Conservation (phyloP, 2,888 invertebrate species). For the Dione juno region DNA sequence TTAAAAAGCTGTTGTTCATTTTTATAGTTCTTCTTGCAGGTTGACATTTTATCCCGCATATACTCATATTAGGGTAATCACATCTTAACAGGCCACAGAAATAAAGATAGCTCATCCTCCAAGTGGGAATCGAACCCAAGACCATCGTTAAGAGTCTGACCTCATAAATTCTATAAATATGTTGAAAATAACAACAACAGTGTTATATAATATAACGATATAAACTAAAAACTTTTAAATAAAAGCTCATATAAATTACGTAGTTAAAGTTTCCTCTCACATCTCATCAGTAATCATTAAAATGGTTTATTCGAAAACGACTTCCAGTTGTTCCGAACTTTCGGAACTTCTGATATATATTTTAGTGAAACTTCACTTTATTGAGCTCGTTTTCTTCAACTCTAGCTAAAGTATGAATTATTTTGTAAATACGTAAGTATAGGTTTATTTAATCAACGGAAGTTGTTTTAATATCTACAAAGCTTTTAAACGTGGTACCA, state of each 20-base stretch:
- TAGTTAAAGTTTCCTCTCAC: slow-evolving; percentile 11
- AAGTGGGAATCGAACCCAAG: not conserved
- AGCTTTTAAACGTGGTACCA: not conserved
- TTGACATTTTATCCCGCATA: too few species aligned
- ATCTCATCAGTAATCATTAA: slow-evolving; percentile 28
- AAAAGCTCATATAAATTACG: slow-evolving; percentile 11
- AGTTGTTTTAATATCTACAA: slow-evolving; percentile 7
- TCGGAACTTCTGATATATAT: slow-evolving; percentile 25
- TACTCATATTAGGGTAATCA: too few species aligned
- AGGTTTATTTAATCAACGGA: slow-evolving; percentile 4
- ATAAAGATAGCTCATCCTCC: too few species aligned
- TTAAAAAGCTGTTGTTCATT: not conserved
- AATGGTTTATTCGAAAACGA: slow-evolving; percentile 24
- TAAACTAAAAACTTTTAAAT: slow-evolving; percentile 2
- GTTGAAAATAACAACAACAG: not conserved
- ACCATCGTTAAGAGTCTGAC: not conserved
- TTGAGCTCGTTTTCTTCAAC: slow-evolving; percentile 16
- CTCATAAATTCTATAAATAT: too few species aligned
- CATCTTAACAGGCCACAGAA: too few species aligned
- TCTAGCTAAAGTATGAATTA: slow-evolving; percentile 14
- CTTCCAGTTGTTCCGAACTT: slow-evolving; percentile 17
- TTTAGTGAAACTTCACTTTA: slow-evolving; percentile 26
- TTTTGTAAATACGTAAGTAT: slow-evolving; percentile 13
- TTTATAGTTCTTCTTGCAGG: not conserved
- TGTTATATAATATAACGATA: not conserved